Evolutionary conservation across 2,888 invertebrate species (phyloP), one percentile per base, ranked within the genome.

Genomic region (Leucophenga montana): DNA sequence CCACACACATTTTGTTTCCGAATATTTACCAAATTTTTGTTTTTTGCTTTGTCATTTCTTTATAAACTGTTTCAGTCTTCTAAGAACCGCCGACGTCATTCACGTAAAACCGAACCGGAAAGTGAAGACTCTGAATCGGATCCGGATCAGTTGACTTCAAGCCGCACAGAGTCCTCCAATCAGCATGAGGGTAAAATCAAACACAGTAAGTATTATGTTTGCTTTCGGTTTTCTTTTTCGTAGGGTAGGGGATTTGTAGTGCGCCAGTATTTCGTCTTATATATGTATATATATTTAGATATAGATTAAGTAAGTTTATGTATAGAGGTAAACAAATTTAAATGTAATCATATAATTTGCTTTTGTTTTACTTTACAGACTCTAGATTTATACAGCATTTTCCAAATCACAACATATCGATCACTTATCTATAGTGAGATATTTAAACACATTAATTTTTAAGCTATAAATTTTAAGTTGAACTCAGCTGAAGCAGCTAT

Each of bases 91-190:
- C 89, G 92, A 80, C 90, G 92, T 75, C 90, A 91, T 81, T 91
- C 90, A 53, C 89, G 92, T 80, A 92, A 93, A 89, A 92, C 91
- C 31, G 93, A 93, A 83, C 91, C 92, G 67, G 93, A 93, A 87
- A 92, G 92, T 84, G 94, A 93, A 87, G 94, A 94, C 84, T 93
- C 93, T 80, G 94, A 94, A 87, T 94, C 93, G 79, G 94, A 94
- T 89, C 92, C 91, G 78, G 93, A 94, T 83, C 93, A 93, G 83
- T 86, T 93, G 84, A 93, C 93, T 75, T 93, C 93, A 75, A 93
- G 93, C 85, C 90, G 93, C 83, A 93, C 93, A 69, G 93, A 93
- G 89, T 93, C 93, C 79, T 93, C 93, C 87, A 93, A 93, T 89
- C 93, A 93, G 83, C 90, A 93, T 79, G 93, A 93, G 85, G 91